These are phyloP conservation scores for Eupithecia insigniata DNA, from an alignment of 2,888 invertebrate genomes.

Conservation along the genomic window DNA sequence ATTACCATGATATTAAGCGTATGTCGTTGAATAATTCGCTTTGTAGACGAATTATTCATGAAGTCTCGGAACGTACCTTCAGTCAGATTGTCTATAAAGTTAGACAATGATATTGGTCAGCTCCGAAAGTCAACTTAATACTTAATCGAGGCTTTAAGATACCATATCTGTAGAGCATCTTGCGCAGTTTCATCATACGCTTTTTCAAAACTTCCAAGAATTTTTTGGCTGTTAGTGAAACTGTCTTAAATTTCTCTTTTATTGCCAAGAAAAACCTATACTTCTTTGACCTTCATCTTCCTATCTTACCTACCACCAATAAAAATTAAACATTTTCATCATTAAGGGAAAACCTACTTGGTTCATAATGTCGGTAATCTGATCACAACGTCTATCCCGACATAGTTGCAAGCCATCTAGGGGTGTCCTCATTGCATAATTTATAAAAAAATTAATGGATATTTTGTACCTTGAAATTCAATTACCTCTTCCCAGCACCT, in stretches of 20 bases:
- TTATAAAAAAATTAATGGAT: constrained; percentile 21
- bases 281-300: background rate
- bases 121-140: background rate
- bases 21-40: constrained; percentile 17
- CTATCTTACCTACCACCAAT: background rate
- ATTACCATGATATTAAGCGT: constrained; percentile 35
- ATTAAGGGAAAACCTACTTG: background rate
- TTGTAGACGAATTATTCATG: constrained; percentile 23
- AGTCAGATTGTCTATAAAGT: background rate
- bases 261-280: background rate
- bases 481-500: constrained; percentile 14
- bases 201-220: background rate
- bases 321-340: background rate
- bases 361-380: background rate
- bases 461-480: constrained; percentile 24
- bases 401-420: constrained; percentile 8
- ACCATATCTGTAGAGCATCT: background rate
- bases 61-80: background rate
- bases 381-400: constrained; percentile 13
- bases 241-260: background rate
- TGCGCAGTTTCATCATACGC: background rate
- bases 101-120: background rate
- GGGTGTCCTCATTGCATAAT: constrained; percentile 21
- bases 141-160: background rate
- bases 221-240: background rate